Conservation (phyloP, 1,140 invertebrate genomes). For the Saccostrea cuccullata region DNA sequence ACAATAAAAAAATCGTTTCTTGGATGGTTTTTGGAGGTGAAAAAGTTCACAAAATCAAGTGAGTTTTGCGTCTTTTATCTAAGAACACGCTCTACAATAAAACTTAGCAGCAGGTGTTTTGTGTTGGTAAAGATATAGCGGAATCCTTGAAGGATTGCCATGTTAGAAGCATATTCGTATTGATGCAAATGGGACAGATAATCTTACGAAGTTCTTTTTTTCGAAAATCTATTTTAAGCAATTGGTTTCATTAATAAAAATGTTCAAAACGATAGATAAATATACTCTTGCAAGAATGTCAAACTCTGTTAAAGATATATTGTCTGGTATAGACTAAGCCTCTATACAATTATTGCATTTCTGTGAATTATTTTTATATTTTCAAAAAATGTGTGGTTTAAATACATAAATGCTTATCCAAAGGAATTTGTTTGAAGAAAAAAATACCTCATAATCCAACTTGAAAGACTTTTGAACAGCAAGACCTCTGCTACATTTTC, state of each 20-base stretch:
- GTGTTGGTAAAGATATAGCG: background rate
- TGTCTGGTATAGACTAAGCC: no score
- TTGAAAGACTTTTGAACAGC: no score
- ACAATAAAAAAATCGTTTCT: background rate
- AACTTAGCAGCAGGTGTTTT: background rate
- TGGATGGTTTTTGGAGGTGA: background rate
- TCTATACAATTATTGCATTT: no score
- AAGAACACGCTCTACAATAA: background rate
- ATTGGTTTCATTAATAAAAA: background rate
- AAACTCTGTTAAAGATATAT: background rate
- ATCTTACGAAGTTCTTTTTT: background rate
- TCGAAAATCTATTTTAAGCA: background rate
- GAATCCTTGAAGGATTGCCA: background rate
- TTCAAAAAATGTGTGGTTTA: no score
- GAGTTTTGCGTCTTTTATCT: background rate
- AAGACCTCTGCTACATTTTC: no score
- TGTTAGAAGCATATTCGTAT: background rate
- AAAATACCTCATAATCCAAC: no score
- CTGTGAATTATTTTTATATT: no score
- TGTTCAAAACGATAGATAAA: background rate
- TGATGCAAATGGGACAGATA: background rate
- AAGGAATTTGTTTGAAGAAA: no score
- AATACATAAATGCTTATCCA: no score
- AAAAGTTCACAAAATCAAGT: constrained; percentile 19
- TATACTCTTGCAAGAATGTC: background rate